These are phyloP conservation scores for Gracilinanus agilis DNA, from an alignment of 2,113 vertebrate species.

Conservation along the genomic window DNA sequence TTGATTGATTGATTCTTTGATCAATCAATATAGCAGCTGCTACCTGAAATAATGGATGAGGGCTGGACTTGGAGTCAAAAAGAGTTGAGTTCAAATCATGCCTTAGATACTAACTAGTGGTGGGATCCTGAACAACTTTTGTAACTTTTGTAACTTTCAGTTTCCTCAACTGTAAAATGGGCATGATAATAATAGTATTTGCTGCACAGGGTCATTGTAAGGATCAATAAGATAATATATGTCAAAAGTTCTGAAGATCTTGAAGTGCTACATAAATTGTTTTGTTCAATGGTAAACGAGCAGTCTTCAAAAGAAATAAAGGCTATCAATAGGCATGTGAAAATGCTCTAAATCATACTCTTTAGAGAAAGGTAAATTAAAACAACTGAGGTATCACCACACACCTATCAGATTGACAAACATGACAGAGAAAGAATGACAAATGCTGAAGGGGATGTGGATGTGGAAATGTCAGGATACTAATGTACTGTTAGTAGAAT, in stretches of 20 bases:
- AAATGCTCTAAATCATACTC: too few species aligned
- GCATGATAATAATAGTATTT: neutral
- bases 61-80: neutral
- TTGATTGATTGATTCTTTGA: too few species aligned
- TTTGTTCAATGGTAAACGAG: too few species aligned
- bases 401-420: too few species aligned
- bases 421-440: too few species aligned
- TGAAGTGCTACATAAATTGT: neutral
- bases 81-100: neutral
- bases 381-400: too few species aligned
- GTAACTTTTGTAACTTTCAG: neutral
- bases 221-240: neutral
- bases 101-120: neutral
- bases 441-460: too few species aligned
- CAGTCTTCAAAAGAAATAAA: too few species aligned
- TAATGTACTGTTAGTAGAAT: too few species aligned
- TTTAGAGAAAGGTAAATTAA: too few species aligned
- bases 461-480: too few species aligned
- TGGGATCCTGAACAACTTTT: neutral
- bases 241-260: neutral
- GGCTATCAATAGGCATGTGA: too few species aligned
- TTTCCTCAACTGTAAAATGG: neutral
- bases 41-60: neutral
- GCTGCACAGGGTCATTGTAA: neutral
- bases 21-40: neutral